Evolutionary conservation across 2,797 vertebrate species (phyloP), one percentile per base, ranked within the genome.

Genomic region (Acipenser oxyrinchus): DNA sequence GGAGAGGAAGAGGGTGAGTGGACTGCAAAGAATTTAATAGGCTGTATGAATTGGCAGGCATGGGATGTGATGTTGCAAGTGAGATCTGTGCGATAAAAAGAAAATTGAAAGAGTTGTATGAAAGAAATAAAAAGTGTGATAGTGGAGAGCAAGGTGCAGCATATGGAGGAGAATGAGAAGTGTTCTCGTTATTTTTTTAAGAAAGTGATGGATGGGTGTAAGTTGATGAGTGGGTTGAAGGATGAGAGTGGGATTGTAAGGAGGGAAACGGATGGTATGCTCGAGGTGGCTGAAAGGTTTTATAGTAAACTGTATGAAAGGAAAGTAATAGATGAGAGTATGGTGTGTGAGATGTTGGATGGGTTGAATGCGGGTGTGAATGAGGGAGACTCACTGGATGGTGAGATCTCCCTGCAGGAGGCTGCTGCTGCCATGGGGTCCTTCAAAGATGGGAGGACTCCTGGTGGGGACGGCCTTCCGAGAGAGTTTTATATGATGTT

Each of bases 1-100:
- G 48, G 0, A 49, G 0, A 63, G 55, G 15, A 1, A 10, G 52
- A 72, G 73, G 74, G 2, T 68, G 68, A 70, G 5, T 37, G 37
- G 74, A 15, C 67, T 79, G 71, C 75, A 79, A 8, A 79, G 69
- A 23, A 23, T 48, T 79, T 1, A 70, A 77, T 1, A 3, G 63
- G 0, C 78, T 74, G 67, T 75, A 70, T 67, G 62, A 70, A 1
- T 15, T 76, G 5, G 1, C 52, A 12, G 58, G 51, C 0, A 8
- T 60, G 0, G 73, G 68, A 1, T 18, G 71, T 0, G 69, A 75
- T 69, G 79, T 75, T 69, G 73, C n/a, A 3, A 11, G 71, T 0
- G 68, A 76, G n/a, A 76, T 77, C 0, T 51, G 50, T 7, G 4
- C 62, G 9, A 8, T 76, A 0, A 77, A 73, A 57, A 3, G 2